phyloP scores from a whole-genome alignment of 2,888 invertebrate species.

The Epirrita christyi region DNA sequence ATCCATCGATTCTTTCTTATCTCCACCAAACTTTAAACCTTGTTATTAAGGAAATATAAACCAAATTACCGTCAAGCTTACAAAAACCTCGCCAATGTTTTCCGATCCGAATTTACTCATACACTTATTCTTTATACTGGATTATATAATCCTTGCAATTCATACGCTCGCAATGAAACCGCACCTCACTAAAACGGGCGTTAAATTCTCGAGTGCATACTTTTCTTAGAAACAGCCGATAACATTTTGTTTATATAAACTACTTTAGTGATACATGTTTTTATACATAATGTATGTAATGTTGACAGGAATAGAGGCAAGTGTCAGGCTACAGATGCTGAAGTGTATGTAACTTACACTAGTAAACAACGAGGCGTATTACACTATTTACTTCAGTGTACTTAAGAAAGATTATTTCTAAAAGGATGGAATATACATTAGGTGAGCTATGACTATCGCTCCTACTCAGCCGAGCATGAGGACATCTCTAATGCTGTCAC shows the following conservation, averaged over 20 bases:
- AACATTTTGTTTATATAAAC: constrained; percentile 53
- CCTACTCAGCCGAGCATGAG: constrained; percentile 56
- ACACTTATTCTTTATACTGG: not conserved
- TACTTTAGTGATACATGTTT: constrained; percentile 65
- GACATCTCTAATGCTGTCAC: constrained; percentile 46
- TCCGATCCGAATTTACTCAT: not conserved
- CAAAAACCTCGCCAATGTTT: not conserved
- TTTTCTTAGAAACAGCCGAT: constrained; percentile 62
- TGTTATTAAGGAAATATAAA: not conserved
- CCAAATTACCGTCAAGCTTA: not conserved
- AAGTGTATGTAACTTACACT: constrained; percentile 70
- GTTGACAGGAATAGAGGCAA: constrained; percentile 70
- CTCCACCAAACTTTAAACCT: not conserved
- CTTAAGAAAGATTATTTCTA: constrained; percentile 74
- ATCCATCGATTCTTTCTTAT: not conserved
- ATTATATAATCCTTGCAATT: constrained; percentile 13
- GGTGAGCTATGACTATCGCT: constrained; percentile 73
- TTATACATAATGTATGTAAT: constrained; percentile 62
- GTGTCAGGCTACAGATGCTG: constrained; percentile 67
- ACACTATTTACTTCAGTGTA: constrained; percentile 79
- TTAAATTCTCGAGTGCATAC: constrained; percentile 70
- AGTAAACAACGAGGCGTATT: constrained; percentile 72
- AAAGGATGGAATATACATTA: constrained; percentile 84
- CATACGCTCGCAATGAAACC: constrained; percentile 48
- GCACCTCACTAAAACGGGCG: constrained; percentile 56